Evolutionary conservation across 2,113 vertebrate genomes (phyloP).

Genomic region (Tympanuchus pallidicinctus): DNA sequence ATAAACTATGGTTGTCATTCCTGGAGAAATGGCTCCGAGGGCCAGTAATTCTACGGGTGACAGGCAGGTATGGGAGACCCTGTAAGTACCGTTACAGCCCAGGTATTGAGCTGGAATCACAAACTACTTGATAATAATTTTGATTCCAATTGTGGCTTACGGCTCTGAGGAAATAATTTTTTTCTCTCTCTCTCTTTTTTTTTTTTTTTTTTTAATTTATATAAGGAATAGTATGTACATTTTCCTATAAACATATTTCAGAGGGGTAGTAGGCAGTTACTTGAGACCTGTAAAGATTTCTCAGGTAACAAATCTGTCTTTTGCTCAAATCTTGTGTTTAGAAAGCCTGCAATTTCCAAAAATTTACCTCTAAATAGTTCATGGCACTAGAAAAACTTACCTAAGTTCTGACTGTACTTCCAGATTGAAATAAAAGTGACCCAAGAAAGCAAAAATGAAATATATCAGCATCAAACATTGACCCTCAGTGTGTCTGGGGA

Average conservation of each 20-base stretch:
- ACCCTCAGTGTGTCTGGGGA: background rate
- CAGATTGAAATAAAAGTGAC: background rate
- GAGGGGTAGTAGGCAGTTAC: background rate
- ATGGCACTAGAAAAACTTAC: background rate
- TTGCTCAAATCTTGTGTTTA: background rate
- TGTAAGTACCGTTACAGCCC: background rate
- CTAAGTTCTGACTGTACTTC: background rate
- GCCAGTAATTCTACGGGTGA: background rate
- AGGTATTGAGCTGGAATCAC: background rate
- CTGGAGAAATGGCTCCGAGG: background rate
- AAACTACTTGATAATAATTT: background rate
- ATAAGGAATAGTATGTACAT: background rate
- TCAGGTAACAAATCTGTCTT: background rate
- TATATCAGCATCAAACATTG: background rate
- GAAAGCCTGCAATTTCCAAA: background rate
- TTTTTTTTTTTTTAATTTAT: background rate
- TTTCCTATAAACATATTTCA: conserved; percentile 4
- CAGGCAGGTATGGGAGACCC: conserved; percentile 1
- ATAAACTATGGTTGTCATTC: background rate
- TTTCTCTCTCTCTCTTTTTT: background rate
- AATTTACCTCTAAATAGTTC: background rate
- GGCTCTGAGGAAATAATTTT: conserved; percentile 45
- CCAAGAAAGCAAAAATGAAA: background rate
- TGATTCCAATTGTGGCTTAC: background rate
- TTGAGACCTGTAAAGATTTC: background rate